A percentile compares a stretch with the other conserved stretches of the same genome.
Evolutionary conservation across 2,888 invertebrate species (phyloP).

Genomic region (Ptychoptera albimana): DNA sequence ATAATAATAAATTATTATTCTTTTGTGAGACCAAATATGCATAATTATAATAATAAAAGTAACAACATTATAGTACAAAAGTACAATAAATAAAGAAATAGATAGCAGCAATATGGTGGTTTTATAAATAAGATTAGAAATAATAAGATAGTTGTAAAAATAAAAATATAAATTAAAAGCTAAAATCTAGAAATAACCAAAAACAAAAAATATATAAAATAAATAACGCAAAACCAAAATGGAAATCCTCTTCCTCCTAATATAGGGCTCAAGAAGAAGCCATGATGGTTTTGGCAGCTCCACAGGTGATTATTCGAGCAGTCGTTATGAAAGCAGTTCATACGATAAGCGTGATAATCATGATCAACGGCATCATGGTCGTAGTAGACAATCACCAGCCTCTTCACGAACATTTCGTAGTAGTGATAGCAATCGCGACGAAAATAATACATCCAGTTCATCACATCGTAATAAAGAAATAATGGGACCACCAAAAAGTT

Average conservation of each 20-base stretch:
- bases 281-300: conserved; percentile 3
- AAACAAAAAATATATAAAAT: background rate
- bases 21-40: too few species aligned
- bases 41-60: too few species aligned
- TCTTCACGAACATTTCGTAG: conserved; percentile 17
- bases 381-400: conserved; percentile 15
- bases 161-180: background rate
- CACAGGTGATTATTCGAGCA: conserved; percentile 13
- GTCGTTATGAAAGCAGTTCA: conserved; percentile 10
- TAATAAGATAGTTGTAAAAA: too few species aligned
- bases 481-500: conserved; percentile 29
- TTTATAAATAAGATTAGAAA: too few species aligned
- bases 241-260: conserved; percentile 13
- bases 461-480: conserved; percentile 8
- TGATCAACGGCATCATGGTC: background rate
- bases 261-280: conserved; percentile 16
- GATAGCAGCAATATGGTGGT: background rate
- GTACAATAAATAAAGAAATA: background rate
- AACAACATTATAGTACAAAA: too few species aligned
- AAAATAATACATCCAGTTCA: conserved; percentile 5
- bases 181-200: background rate
- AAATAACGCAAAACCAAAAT: background rate
- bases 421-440: conserved; percentile 1
- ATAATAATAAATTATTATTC: too few species aligned
- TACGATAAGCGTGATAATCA: conserved; percentile 3